Evolutionary conservation across 2,888 invertebrate genomes (phyloP).

Genomic region (Xestia c-nigrum): DNA sequence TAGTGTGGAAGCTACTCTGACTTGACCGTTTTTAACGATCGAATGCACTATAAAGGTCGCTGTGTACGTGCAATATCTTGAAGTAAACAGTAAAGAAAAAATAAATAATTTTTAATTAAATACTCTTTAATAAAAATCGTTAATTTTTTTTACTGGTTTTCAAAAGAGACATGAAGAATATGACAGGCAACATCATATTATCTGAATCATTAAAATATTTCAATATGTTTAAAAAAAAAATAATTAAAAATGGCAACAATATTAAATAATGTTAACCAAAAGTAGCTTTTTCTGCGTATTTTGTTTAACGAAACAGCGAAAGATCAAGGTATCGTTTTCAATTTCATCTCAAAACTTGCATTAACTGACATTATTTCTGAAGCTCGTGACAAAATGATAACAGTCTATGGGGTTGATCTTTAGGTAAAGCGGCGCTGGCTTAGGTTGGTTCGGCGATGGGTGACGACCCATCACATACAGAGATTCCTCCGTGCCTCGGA

Average conservation of each 20-base stretch:
- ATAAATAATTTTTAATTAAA: too few species aligned
- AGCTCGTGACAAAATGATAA: too few species aligned
- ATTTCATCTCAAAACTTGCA: neutral
- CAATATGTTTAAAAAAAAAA: too few species aligned
- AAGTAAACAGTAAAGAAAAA: neutral
- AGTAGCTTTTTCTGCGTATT: neutral
- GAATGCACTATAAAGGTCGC: slow-evolving; percentile 19
- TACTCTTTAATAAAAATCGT: too few species aligned
- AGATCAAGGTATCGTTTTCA: neutral
- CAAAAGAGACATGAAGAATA: too few species aligned
- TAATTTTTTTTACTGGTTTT: too few species aligned
- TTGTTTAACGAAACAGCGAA: neutral
- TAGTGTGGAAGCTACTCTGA: slow-evolving; percentile 2
- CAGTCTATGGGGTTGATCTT: neutral
- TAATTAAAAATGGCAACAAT: neutral
- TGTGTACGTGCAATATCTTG: slow-evolving; percentile 2
- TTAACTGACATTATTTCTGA: too few species aligned
- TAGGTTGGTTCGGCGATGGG: neutral
- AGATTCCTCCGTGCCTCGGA: neutral
- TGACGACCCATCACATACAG: neutral
- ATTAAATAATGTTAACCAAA: neutral
- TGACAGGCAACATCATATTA: too few species aligned
- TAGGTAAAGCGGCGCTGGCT: neutral
- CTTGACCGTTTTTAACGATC: slow-evolving; percentile 49
- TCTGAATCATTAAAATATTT: too few species aligned